Base-by-base conservation (phyloP, 2,888 invertebrate genomes). In the Drosophila mettleri region DNA sequence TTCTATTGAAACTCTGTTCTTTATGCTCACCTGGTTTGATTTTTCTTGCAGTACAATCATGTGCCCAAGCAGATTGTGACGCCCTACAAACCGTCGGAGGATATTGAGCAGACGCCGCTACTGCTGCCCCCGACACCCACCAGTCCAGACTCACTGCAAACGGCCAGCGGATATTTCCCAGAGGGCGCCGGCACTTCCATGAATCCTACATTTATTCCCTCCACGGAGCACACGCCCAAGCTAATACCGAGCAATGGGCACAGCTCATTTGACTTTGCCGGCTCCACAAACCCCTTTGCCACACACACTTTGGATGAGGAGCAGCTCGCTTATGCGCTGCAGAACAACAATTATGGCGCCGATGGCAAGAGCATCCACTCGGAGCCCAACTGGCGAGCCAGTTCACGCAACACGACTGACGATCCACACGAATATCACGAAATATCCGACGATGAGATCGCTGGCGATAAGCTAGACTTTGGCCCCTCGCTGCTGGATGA, bases 401-500 rank as follows among this genome's bases (percentile, higher is more conserved):
- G 77, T 41, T 85, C 82, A 10, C 86, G 89, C 2, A 86, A 83
- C 34, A 51, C 77, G 2, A 84, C 78, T 20, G 82, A 84, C 24
- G 93, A 93, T 59, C 93, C 89, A 86, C 96, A 96, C 85, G 96
- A 96, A 84, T 96, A 96, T 89, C 96, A 96, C 89, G 96, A 96
- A 92, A 96, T 96, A 74, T 96, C 96, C 61, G 96, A 96, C 90
- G 96, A 96, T 86, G 96, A 96, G 89, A 91, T 92, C 9, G 87
- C 90, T 57, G 81, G 93, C 73, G 73, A 90, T 90, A 89, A 93
- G 91, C 87, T 96, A 74, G 97, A 97, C 89, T 95, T 97, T 89
- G 97, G 98, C 6, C 97, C 97, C 14, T 98, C 98, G 69, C 93
- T 99, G 54, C 93, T 98, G 90, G 98, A 98, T 87, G 97, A 97